Evolutionary conservation across 2,113 vertebrate genomes (phyloP), one percentile per base, ranked within the genome.

Genomic region (Ifrita kowaldi): DNA sequence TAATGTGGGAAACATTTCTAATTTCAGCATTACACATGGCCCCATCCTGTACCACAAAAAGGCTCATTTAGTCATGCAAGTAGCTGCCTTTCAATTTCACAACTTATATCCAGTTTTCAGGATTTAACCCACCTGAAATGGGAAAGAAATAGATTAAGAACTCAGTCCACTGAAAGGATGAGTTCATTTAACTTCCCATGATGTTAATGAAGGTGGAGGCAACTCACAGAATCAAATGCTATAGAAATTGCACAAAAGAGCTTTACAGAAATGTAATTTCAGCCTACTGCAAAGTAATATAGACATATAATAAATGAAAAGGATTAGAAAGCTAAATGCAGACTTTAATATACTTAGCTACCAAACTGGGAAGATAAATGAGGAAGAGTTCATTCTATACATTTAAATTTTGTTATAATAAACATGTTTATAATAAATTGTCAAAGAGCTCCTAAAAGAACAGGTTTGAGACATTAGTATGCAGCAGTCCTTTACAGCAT

Each of bases 381-480:
- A 88, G 55, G 77, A 15, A 15, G 26, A 67, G 91, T 83, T 73
- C 14, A 3, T 46, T 74, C 64, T 84, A 71, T 44, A 69, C 13
- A 71, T 95, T 95, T 57, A 92, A 88, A 76, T 83, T 71, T 89
- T 76, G 69, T 71, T 87, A 94, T 84, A 79, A 82, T 89, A 94
- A 88, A 90, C 21, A 52, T 55, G 59, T 44, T 89, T 30, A 12
- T 15, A 64, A 64, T 42, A 71, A 90, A 62, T 64, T 57, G 52
- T 20, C 33, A 82, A 49, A 84, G 85, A 70, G 13, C 23, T 81
- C 57, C 82, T 79, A 28, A 64, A 78, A 84, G 75, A 56, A 23
- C 35, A 64, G 7, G 9, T 79, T 33, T 52, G 35, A 89, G 47
- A 14, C 17, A 63, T 57, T 11, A 78, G 46, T 13, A 68, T 16